Base-by-base conservation (phyloP, 2,797 vertebrate species). In the Coccyzus lansbergi region DNA sequence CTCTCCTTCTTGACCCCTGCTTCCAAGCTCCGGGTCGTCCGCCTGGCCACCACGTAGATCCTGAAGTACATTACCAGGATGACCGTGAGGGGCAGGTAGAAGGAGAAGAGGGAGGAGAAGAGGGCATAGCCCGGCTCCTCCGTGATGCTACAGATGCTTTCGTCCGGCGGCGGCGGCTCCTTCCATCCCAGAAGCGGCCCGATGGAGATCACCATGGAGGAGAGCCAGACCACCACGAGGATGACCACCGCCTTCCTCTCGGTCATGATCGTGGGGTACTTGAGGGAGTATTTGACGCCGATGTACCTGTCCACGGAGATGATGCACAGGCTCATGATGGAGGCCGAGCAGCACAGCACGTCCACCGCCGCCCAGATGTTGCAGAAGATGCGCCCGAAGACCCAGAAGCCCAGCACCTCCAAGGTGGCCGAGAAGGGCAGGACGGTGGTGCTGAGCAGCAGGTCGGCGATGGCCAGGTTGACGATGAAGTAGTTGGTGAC, bases 291-390 rank as follows among this genome's bases (percentile, higher is more conserved):
- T 83, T 99, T 99, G 12, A 99, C 99, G 1, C 99, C 99, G 3
- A 99, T 99, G 94, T 99, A 99, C 10, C 99, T 98, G 98, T 99
- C 99, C 95, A 99, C 98, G 1, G 99, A 99, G 97, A 99, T 99
- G 94, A 99, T 98, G 95, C 99, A 99, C 63, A 99, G 98, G 97
- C 99, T 99, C 97, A 99, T 98, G 97, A 99, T 99, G 95, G 99
- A 99, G 25, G 99, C 99, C 0, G 99, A 99, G 98, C 99, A 99
- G 96, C 99, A 99, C 42, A 99, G 98, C 92, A 99, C 99, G n/a
- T 99, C 99, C 98, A 99, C 99, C 0, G 99, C 99, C 12, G 99
- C 99, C 99, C 99, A 99, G 96, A 99, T 98, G 98, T 99, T 99
- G 89, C 99, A 99, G 98, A 99, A 99, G 60, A 99, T 97, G 71